These are phyloP conservation scores for Idaea aversata DNA, from an alignment of 2,888 invertebrate genomes.

Conservation along the genomic window DNA sequence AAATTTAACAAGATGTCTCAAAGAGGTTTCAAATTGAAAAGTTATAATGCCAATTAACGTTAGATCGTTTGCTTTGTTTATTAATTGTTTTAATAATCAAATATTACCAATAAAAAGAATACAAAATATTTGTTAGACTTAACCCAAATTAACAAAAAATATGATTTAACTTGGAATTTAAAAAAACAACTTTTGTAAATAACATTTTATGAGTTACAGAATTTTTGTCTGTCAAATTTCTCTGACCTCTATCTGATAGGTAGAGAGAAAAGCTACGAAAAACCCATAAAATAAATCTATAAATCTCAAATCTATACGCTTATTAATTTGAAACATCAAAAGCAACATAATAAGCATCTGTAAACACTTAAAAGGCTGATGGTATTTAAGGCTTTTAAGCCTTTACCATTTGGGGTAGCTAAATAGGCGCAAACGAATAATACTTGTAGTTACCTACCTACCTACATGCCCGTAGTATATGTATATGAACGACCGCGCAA, in stretches of 20 bases:
- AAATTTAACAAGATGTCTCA: constrained; percentile 69
- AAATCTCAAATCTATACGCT: background rate
- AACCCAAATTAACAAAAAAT: too few species aligned
- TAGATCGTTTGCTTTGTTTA: constrained; percentile 44
- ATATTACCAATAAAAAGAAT: constrained; percentile 6
- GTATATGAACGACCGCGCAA: constrained; percentile 35
- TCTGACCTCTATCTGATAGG: too few species aligned
- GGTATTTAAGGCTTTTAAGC: background rate
- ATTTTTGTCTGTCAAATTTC: too few species aligned
- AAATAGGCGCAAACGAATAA: background rate
- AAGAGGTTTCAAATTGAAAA: constrained; percentile 18
- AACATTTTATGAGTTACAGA: too few species aligned
- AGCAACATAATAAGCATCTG: background rate
- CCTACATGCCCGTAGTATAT: background rate
- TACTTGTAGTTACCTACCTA: background rate
- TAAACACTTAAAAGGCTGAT: constrained; percentile 6
- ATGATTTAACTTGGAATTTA: too few species aligned
- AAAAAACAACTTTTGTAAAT: too few species aligned
- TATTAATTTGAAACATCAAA: background rate
- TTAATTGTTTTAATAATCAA: constrained; percentile 38
- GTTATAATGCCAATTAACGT: constrained; percentile 51
- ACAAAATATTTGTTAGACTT: background rate
- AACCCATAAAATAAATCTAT: too few species aligned
- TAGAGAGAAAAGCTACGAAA: too few species aligned
- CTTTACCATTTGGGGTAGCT: constrained; percentile 4